Evolutionary conservation across 1,140 invertebrate species (phyloP).

Genomic region (Philaenus spumarius): DNA sequence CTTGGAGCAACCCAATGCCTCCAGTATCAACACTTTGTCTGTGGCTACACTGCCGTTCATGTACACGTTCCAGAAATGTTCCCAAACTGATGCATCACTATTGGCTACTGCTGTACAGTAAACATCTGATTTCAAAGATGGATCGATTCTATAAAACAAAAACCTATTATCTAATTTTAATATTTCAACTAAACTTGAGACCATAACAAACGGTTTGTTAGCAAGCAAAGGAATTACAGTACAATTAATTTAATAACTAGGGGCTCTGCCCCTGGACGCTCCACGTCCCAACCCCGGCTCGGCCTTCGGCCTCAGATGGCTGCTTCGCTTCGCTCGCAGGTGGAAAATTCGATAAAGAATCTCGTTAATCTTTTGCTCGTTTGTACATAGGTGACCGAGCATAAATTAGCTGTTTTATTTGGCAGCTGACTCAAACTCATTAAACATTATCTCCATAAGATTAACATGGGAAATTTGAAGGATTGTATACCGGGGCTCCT

Average conservation of each 20-base stretch:
- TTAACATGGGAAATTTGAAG: no score
- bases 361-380: no score
- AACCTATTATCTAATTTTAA: not conserved
- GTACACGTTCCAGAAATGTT: constrained; percentile 72
- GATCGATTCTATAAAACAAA: constrained; percentile 54
- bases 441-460: no score
- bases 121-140: constrained; percentile 68
- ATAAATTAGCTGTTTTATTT: no score
- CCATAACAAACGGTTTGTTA: not conserved
- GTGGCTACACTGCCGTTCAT: constrained; percentile 58
- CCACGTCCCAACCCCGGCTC: no score
- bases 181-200: not conserved
- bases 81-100: constrained; percentile 72
- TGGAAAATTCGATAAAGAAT: no score
- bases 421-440: no score
- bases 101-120: constrained; percentile 75
- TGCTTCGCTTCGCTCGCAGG: no score
- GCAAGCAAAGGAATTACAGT: not conserved
- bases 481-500: no score
- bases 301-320: no score
- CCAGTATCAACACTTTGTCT: constrained; percentile 63
- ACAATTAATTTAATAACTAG: not conserved
- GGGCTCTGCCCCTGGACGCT: no score
- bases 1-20: constrained; percentile 65
- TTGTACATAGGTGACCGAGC: no score